Evolutionary conservation across 2,888 invertebrate genomes (phyloP), one percentile per base, ranked within the genome.

Genomic region (Anthrax anthrax): DNA sequence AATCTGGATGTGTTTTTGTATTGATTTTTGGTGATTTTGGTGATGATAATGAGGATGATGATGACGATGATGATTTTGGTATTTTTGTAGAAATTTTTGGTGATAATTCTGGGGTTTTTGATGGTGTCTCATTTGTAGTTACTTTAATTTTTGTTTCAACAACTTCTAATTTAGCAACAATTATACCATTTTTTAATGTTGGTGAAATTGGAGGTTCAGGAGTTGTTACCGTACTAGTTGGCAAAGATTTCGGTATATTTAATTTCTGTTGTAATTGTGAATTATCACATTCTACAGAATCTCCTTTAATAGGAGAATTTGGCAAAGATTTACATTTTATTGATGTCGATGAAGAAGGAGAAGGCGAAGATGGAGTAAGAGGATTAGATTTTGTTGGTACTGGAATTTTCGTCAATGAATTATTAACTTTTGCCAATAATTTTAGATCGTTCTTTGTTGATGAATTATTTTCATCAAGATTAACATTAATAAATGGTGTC

Each of bases 81-180:
- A 23, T 27, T 29, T 23, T 23, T 32, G 48, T 42, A n/a, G n/a
- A n/a, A n/a, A n/a, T n/a, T n/a, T n/a, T n/a, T 6, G 41, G 2
- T 6, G 41, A 3, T 1, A 49, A 16, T 16, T 36, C 27, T 1
- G 61, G 60, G 0, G 61, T 58, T n/a, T 52, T 49, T 8, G 63
- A 60, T 14, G 62, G 62, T 6, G 47, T 60, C 18, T 51, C 52
- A 44, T 62, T 59, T 37, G 61, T 60, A 40, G 61, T 63, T 3
- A 65, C 62, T 54, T 65, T 63, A 6, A 65, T 62, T 55, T 64
- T 62, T 2, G 65, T 65, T 47, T 65, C 63, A 32, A 64, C 61
- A 18, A 66, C 54, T 44, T 63, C 62, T n/a, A 62, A 55, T 18
- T 63, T 62, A 0, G 61, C 65, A 42, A 65, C 59, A 12, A 64